A percentile compares a stretch with the other conserved stretches of the same genome.
phyloP scores from a whole-genome alignment of 2,113 vertebrate genomes.

The Bambusicola thoracicus region DNA sequence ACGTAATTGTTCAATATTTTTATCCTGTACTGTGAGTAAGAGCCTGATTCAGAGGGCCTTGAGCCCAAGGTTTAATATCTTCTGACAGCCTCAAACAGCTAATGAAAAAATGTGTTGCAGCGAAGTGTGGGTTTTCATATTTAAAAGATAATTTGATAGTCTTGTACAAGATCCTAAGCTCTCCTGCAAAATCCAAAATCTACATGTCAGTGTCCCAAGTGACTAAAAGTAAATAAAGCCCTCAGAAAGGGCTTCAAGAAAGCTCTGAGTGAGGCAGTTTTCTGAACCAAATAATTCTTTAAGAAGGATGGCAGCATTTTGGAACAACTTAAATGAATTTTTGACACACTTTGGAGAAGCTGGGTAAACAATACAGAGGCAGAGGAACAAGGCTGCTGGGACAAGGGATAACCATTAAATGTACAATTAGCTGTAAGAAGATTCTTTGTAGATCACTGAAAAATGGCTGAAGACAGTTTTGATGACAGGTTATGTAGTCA shows the following conservation, averaged over 20 bases:
- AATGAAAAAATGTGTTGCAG: neutral
- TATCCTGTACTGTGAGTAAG: neutral
- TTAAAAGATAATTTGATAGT: neutral
- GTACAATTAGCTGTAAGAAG: neutral
- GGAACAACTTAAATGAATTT: neutral
- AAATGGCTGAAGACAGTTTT: neutral
- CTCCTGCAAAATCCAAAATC: neutral
- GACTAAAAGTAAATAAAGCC: neutral
- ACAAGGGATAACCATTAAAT: neutral
- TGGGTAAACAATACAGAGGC: neutral
- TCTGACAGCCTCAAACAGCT: neutral
- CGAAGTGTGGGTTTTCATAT: neutral
- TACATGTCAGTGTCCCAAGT: neutral
- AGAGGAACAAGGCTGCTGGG: neutral
- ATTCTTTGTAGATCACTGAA: neutral
- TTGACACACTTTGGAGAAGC: neutral
- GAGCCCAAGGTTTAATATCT: neutral
- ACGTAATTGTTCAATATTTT: neutral
- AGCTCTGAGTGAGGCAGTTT: neutral
- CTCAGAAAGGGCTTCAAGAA: neutral
- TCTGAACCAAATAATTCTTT: neutral
- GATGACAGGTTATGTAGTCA: neutral
- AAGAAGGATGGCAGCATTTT: neutral
- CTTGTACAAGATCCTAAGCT: neutral
- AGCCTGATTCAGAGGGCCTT: neutral